Evolutionary conservation across 2,888 invertebrate species (phyloP).

Genomic region (Nomada fabriciana): DNA sequence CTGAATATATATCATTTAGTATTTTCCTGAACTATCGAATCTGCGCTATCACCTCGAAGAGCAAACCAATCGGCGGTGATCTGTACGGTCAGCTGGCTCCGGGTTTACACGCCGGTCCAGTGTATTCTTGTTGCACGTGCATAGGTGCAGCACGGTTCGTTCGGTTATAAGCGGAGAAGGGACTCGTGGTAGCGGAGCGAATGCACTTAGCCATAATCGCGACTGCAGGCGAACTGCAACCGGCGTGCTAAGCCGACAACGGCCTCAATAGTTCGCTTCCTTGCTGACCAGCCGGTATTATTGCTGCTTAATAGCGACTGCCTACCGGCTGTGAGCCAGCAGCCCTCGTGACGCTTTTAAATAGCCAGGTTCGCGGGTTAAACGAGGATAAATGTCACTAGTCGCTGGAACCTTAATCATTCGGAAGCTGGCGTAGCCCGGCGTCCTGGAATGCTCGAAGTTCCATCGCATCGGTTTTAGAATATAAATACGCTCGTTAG

Average conservation of each 20-base stretch:
- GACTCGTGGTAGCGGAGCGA: conserved; percentile 64
- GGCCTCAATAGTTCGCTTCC: conserved; percentile 77
- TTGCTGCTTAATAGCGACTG: conserved; percentile 67
- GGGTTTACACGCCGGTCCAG: conserved; percentile 2
- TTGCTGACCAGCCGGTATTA: conserved; percentile 68
- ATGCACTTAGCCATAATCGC: conserved; percentile 79
- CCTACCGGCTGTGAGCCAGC: conserved; percentile 50
- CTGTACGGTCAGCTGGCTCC: conserved; percentile 22
- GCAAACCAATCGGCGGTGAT: conserved; percentile 42
- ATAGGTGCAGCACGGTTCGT: conserved; percentile 36
- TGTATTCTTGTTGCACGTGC: conserved; percentile 41
- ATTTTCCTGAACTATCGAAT: conserved; percentile 17
- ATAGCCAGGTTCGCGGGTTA: conserved; percentile 48
- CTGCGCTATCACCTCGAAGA: conserved; percentile 39
- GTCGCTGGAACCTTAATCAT: conserved; percentile 35
- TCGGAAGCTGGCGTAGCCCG: conserved; percentile 1
- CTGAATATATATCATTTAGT: background rate
- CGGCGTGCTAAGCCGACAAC: conserved; percentile 72
- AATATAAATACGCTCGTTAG: conserved; percentile 2
- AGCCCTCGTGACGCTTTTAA: conserved; percentile 52
- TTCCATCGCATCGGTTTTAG: background rate
- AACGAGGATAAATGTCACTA: conserved; percentile 51
- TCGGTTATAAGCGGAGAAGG: background rate
- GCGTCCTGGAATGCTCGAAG: background rate
- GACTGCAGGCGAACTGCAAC: conserved; percentile 67